Conservation (phyloP, 2,888 invertebrate species). For the Sisyra nigra region DNA sequence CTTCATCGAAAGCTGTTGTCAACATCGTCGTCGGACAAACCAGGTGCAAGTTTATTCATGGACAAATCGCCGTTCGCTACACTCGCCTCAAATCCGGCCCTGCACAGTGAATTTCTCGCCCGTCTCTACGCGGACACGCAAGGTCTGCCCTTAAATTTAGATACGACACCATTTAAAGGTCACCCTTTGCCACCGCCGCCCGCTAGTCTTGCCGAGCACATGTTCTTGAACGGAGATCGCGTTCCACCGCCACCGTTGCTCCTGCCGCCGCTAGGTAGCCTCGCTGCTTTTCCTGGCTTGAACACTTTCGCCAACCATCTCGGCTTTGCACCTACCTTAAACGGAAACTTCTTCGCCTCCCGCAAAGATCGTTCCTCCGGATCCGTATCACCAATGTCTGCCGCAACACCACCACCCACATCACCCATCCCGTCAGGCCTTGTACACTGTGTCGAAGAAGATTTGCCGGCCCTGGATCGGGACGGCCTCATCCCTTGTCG, state of each 20-base stretch:
- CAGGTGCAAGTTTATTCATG: constrained; percentile 27
- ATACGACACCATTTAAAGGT: constrained; percentile 38
- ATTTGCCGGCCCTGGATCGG: constrained; percentile 44
- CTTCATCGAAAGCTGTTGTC: constrained; percentile 80
- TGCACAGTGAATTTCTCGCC: constrained; percentile 66
- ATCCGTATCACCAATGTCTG: constrained; percentile 34
- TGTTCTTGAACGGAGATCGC: constrained; percentile 30
- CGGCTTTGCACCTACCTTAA: constrained; percentile 25
- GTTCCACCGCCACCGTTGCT: constrained; percentile 39
- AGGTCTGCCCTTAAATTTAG: constrained; percentile 40
- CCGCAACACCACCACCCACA: constrained; percentile 30
- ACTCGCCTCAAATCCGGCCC: constrained; percentile 38
- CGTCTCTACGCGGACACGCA: constrained; percentile 59
- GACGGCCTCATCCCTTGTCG: constrained; percentile 53
- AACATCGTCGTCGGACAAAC: constrained; percentile 41
- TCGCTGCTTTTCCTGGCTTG: constrained; percentile 36
- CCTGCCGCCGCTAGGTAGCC: constrained; percentile 38
- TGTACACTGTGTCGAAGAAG: constrained; percentile 48
- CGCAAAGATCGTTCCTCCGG: constrained; percentile 30
- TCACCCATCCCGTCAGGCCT: constrained; percentile 22
- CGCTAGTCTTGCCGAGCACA: constrained; percentile 28
- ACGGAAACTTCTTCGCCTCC: constrained; percentile 15
- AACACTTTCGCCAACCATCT: constrained; percentile 25
- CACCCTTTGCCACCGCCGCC: constrained; percentile 30
- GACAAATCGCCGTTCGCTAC: constrained; percentile 36